Evolutionary conservation across 2,888 invertebrate species (phyloP).

Genomic region (Mythimna albipuncta): DNA sequence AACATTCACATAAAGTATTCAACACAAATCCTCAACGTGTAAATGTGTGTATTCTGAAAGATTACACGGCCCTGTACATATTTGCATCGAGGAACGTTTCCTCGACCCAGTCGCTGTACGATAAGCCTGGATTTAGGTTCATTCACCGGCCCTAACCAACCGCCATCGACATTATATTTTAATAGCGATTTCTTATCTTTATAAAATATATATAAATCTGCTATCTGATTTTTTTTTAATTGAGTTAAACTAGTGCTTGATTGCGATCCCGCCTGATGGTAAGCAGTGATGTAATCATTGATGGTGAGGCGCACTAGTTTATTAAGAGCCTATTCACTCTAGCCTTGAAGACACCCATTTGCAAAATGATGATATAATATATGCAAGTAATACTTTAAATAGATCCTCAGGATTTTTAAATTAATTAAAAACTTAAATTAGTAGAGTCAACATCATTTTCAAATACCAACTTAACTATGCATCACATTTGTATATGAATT

Average conservation of each 20-base stretch:
- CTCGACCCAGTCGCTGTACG: constrained; percentile 74
- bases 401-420: background rate
- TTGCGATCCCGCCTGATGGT: no score
- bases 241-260: no score
- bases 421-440: constrained; percentile 16
- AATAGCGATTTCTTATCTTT: constrained; percentile 65
- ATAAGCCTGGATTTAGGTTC: constrained; percentile 79
- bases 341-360: no score
- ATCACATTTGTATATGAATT: constrained; percentile 5
- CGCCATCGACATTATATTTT: constrained; percentile 51
- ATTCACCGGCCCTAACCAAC: constrained; percentile 72
- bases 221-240: no score
- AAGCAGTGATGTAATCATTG: no score
- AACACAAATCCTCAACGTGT: constrained; percentile 34
- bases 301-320: no score
- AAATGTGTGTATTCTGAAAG: constrained; percentile 51
- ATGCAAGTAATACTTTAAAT: constrained; percentile 10
- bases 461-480: constrained; percentile 3
- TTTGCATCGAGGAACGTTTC: constrained; percentile 73
- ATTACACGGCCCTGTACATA: constrained; percentile 60
- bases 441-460: background rate
- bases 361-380: constrained; percentile 5
- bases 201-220: constrained; percentile 28
- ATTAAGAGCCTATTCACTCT: no score
- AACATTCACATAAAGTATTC: constrained; percentile 19